A percentile compares a stretch with the other conserved stretches of the same genome.
These are phyloP conservation scores for Chirona hameri DNA, from an alignment of 2,888 invertebrate genomes.

Conservation along the genomic window DNA sequence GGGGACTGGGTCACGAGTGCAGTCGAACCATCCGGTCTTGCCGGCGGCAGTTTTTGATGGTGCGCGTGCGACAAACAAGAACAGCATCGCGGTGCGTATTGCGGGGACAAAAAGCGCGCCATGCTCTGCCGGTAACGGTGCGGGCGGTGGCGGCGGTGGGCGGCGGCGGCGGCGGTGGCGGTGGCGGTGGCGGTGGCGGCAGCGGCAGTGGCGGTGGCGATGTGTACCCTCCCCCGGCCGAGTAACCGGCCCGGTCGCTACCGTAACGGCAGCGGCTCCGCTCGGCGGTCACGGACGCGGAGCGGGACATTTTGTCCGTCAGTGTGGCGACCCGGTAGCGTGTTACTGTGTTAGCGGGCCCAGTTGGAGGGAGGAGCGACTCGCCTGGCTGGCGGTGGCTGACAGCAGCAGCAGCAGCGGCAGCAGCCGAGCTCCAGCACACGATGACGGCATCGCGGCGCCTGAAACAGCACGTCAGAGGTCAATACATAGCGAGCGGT, in stretches of 20 bases:
- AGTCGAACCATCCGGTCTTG: too few relatives aligned
- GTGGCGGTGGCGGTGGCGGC: background rate
- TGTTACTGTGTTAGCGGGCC: background rate
- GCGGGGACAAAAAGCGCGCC: background rate
- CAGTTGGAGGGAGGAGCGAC: background rate
- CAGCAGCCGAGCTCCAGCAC: background rate
- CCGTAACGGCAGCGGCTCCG: too few relatives aligned
- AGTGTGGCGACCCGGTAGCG: background rate
- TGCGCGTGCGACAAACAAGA: background rate
- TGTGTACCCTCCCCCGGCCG: background rate
- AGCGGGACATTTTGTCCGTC: background rate
- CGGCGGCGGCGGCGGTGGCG: background rate
- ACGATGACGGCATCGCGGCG: background rate
- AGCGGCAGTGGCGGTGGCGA: background rate
- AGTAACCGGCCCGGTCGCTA: background rate
- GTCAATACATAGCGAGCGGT: too few relatives aligned
- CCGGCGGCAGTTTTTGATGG: too few relatives aligned
- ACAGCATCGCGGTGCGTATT: background rate
- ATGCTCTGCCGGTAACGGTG: background rate
- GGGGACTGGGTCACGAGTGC: too few relatives aligned
- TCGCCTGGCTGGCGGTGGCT: background rate
- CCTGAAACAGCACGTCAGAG: background rate
- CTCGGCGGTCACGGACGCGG: background rate
- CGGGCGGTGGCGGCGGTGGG: background rate
- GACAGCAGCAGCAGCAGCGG: slow-evolving; percentile 11